Percentiles rank a stretch among this genome's conserved stretches.
These are phyloP conservation scores for Paraescarpia echinospica DNA, from an alignment of 1,140 invertebrate species.

Conservation along the genomic window DNA sequence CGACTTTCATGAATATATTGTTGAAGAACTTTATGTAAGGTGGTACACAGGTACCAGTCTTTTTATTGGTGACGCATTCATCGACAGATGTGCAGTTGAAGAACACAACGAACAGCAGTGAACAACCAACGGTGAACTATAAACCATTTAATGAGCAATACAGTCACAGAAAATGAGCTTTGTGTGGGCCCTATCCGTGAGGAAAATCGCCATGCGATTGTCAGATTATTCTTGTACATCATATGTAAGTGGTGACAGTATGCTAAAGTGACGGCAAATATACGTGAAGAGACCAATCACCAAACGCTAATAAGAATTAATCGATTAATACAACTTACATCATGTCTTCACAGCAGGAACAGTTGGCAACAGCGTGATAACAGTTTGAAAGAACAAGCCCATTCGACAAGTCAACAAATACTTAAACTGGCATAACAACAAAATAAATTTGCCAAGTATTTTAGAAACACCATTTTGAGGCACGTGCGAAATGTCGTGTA, in stretches of 20 bases:
- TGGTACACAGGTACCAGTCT: no score
- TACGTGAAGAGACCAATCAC: neutral
- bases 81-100: neutral
- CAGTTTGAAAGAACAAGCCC: neutral
- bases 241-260: no score
- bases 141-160: conserved; percentile 1
- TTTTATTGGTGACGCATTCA: neutral
- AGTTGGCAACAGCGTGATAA: neutral
- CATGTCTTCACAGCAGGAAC: neutral
- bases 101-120: neutral
- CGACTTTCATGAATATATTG: neutral
- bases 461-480: neutral
- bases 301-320: neutral
- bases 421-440: neutral
- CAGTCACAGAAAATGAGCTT: neutral
- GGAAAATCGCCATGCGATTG: neutral
- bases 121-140: neutral
- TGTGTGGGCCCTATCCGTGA: neutral
- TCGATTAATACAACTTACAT: neutral
- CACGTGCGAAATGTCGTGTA: neutral
- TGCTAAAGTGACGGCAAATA: no score
- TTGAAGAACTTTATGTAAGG: neutral
- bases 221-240: neutral
- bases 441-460: neutral
- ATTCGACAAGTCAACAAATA: neutral